Base-by-base conservation (phyloP, 2,113 vertebrate genomes). In the Xenopus borealis region DNA sequence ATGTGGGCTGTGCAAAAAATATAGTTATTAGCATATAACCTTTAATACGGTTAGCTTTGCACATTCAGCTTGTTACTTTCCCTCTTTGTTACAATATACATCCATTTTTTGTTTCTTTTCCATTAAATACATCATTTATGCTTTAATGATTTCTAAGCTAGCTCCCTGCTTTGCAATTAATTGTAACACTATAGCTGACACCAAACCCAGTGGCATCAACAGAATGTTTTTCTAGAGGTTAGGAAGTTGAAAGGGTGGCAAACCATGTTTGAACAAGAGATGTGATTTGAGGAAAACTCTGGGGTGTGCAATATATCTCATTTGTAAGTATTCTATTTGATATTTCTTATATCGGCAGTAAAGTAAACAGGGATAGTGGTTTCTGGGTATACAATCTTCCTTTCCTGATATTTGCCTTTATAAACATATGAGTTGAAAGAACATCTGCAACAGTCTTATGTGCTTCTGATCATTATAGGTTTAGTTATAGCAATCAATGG, bases 11-110 rank as follows among this genome's bases (percentile, higher is more conserved):
- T 61, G 58, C 11, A 23, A 11, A 40, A 61, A 61, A 61, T 19
- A 61, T 61, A 7, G 58, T 61, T 23, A 61, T 61, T 61, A 61
- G 58, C 58, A 61, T 61, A 61, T 61, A 61, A 61, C 18, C 20
- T 20, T 61, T 61, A 61, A 23, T 61, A 10, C 10, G 9, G 1
- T 61, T 61, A 23, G 20, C 58, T 27, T n/a, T n/a, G 53, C 17
- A 55, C 53, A n/a, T 55, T 55, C 53, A 5, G 53, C 53, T n/a
- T 55, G 53, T 16, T 55, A 55, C 53, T 55, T 3, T 27, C 53
- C 16, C 53, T 55, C 53, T 55, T 55, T 55, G 53, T n/a, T 55
- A 55, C 53, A 55, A 18, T n/a, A 55, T 55, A 55, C 53, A 18
- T 55, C 3, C 53, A 2, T 55, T 55, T 27, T 27, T 55, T 55